Evolutionary conservation across 2,797 vertebrate species (phyloP).

Genomic region (Chiroxiphia lanceolata): DNA sequence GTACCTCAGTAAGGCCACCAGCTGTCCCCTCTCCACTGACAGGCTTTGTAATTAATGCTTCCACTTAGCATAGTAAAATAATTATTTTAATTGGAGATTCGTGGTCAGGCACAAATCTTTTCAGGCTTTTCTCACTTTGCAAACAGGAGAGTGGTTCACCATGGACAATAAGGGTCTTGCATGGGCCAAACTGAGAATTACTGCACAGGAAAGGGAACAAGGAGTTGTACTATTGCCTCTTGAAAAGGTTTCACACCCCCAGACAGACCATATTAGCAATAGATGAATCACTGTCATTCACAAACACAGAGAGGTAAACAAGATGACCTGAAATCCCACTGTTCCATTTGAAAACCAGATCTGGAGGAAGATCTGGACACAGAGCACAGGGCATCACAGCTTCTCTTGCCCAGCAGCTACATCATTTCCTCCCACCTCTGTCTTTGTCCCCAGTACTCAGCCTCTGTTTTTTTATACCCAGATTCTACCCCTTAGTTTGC

Average conservation of each 20-base stretch:
- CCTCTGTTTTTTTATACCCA: not conserved
- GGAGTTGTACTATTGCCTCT: not conserved
- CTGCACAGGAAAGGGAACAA: not conserved
- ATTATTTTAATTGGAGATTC: not conserved
- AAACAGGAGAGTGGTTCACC: not conserved
- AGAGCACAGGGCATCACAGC: not conserved
- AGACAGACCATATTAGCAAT: not conserved
- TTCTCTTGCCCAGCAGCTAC: not conserved
- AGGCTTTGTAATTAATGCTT: not conserved
- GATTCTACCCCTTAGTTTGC: not conserved
- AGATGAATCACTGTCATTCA: conserved; percentile 1
- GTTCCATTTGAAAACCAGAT: not conserved
- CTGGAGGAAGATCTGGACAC: not conserved
- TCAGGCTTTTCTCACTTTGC: not conserved
- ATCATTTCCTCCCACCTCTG: not conserved
- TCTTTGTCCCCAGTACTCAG: not conserved
- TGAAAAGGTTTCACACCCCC: not conserved
- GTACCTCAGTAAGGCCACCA: not conserved
- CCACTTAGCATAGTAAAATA: not conserved
- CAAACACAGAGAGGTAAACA: not conserved
- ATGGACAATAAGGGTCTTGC: not conserved
- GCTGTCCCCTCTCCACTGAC: not conserved
- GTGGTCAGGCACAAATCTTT: not conserved
- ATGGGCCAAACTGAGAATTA: not conserved
- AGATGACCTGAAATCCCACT: not conserved